Evolutionary conservation across 2,113 vertebrate species (phyloP).

Genomic region (Theristicus caerulescens): DNA sequence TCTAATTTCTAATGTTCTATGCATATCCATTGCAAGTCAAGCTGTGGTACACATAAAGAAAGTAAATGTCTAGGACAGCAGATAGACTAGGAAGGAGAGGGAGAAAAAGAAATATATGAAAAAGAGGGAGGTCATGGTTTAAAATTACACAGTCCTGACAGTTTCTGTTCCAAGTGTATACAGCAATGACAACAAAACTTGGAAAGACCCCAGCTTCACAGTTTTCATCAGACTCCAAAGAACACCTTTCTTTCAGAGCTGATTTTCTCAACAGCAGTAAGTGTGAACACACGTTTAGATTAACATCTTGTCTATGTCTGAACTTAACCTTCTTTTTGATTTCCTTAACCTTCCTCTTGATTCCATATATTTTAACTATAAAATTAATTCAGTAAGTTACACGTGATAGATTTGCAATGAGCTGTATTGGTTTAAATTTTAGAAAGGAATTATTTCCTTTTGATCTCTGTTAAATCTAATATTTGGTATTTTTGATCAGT

Average conservation of each 20-base stretch:
- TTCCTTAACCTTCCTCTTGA: neutral
- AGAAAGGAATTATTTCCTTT: neutral
- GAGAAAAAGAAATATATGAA: neutral
- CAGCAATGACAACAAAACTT: neutral
- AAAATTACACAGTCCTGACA: neutral
- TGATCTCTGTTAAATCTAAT: neutral
- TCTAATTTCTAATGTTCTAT: neutral
- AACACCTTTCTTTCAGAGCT: neutral
- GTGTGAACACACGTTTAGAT: neutral
- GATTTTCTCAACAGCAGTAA: neutral
- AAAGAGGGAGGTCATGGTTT: neutral
- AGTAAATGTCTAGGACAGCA: neutral
- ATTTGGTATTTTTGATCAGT: neutral
- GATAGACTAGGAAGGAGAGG: neutral
- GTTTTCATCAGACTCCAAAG: neutral
- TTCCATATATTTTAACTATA: neutral
- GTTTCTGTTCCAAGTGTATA: neutral
- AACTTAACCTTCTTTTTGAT: neutral
- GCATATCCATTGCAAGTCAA: neutral
- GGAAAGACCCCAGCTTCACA: neutral
- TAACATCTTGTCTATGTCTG: neutral
- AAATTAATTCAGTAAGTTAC: neutral
- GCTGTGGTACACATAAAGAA: neutral
- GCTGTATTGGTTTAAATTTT: neutral
- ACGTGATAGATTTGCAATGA: neutral